These are phyloP conservation scores for Trogon surrucura DNA, from an alignment of 2,113 vertebrate species.

Conservation along the genomic window DNA sequence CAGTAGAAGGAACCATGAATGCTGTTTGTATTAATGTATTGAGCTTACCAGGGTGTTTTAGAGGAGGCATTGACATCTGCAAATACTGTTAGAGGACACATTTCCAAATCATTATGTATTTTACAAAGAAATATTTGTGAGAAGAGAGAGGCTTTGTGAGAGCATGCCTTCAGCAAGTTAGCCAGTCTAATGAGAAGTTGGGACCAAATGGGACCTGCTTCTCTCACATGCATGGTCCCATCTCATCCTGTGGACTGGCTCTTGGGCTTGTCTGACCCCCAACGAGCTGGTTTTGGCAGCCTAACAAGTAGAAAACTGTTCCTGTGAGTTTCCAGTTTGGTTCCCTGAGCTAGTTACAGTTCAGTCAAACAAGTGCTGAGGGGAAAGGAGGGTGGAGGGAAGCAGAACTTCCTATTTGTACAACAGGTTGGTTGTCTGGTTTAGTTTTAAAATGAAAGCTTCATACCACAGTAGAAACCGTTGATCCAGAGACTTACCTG, in stretches of 20 bases:
- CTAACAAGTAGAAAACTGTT: neutral
- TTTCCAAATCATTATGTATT: neutral
- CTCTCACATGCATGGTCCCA: neutral
- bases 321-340: neutral
- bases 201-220: rapidly evolving
- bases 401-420: neutral
- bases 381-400: neutral
- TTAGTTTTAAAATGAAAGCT: neutral
- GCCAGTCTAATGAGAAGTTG: neutral
- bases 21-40: neutral
- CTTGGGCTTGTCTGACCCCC: neutral
- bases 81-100: neutral
- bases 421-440: neutral
- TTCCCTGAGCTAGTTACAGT: neutral
- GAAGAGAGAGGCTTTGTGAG: neutral
- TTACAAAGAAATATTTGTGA: neutral
- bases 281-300: neutral
- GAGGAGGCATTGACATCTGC: neutral
- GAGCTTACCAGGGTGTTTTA: neutral
- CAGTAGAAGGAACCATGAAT: neutral
- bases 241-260: neutral
- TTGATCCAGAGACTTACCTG: neutral
- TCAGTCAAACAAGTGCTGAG: neutral
- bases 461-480: neutral
- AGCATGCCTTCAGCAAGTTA: neutral